Percentiles rank a stretch among this genome's conserved stretches.
Evolutionary conservation across 2,113 vertebrate species (phyloP).

Genomic region (Gallinago paraguaiae): DNA sequence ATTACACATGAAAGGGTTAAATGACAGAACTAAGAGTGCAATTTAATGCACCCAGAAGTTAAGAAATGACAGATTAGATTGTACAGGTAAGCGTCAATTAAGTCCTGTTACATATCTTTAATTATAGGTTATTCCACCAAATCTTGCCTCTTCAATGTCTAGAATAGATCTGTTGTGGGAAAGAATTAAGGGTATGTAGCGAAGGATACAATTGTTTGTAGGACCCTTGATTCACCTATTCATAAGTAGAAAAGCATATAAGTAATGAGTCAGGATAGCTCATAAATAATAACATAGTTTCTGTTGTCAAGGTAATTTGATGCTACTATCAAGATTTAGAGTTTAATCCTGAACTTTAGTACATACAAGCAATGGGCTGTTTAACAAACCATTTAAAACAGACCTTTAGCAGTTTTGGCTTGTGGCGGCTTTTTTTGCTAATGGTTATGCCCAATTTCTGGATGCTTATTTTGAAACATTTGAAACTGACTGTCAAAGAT

Average conservation of each 20-base stretch:
- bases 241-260: background rate
- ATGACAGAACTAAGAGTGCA: background rate
- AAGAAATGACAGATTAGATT: background rate
- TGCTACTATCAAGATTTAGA: background rate
- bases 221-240: background rate
- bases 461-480: background rate
- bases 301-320: background rate
- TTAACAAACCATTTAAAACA: background rate
- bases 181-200: background rate
- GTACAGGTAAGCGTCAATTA: background rate
- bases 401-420: background rate
- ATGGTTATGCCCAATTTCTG: background rate
- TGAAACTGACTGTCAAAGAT: background rate
- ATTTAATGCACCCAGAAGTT: background rate
- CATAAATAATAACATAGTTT: background rate
- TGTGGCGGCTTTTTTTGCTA: background rate
- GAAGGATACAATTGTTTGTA: background rate
- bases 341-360: background rate
- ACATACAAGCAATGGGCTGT: background rate
- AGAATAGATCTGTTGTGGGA: background rate
- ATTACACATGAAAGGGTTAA: conserved; percentile 3
- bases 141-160: background rate
- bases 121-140: background rate
- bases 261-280: background rate
- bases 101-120: background rate